These are phyloP conservation scores for Paramormyrops kingsleyae DNA, from an alignment of 2,113 vertebrate species.

Conservation along the genomic window DNA sequence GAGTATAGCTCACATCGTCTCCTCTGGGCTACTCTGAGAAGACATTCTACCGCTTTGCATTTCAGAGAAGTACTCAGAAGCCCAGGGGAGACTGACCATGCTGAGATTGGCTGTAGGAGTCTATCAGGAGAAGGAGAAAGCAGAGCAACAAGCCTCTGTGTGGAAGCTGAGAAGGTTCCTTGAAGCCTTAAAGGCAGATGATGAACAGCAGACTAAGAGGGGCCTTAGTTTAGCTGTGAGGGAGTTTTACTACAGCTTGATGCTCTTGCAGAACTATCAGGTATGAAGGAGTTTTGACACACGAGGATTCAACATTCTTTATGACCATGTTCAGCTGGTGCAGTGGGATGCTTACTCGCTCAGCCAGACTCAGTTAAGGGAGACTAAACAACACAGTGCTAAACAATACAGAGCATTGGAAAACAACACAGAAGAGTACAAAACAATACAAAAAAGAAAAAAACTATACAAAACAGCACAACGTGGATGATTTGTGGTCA, in stretches of 20 bases:
- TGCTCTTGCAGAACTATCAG: conserved; percentile 47
- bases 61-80: conserved; percentile 42
- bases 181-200: not conserved
- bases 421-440: not conserved
- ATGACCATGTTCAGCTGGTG: not conserved
- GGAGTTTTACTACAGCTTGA: conserved; percentile 41
- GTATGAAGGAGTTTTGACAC: conserved; percentile 16
- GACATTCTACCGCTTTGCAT: not conserved
- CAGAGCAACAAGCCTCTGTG: not conserved
- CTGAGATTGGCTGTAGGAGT: conserved; percentile 30
- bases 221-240: conserved; percentile 42
- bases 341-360: not conserved
- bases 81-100: conserved; percentile 25
- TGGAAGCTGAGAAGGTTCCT: conserved; percentile 1
- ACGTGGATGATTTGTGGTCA: not conserved
- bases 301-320: not conserved
- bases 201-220: conserved; percentile 23
- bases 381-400: not conserved
- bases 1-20: not conserved
- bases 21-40: not conserved
- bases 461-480: not conserved
- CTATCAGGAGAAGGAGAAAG: not conserved
- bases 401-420: not conserved
- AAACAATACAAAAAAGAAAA: not conserved
- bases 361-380: not conserved